Conservation (phyloP, 2,113 vertebrate genomes). For the Mobula birostris region DNA sequence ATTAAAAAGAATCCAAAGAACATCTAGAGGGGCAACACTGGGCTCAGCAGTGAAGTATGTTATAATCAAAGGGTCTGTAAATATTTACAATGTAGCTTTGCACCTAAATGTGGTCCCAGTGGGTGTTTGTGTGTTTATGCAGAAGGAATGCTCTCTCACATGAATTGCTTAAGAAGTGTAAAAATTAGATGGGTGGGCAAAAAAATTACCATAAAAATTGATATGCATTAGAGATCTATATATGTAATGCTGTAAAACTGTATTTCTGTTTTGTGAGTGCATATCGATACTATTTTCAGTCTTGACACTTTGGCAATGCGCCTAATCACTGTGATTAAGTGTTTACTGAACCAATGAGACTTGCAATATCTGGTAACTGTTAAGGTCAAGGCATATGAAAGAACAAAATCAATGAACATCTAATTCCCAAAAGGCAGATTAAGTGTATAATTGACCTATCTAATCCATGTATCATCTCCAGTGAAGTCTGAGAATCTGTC, state of each 20-base stretch:
- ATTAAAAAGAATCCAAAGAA: not conserved
- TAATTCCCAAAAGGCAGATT: slow-evolving; percentile 93
- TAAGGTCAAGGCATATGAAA: slow-evolving; percentile 86
- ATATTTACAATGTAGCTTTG: not conserved
- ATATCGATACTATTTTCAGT: not conserved
- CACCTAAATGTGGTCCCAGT: not conserved
- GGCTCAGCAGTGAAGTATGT: not conserved
- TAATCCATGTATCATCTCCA: slow-evolving; percentile 88
- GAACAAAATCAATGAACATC: slow-evolving; percentile 85
- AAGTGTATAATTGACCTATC: slow-evolving; percentile 98
- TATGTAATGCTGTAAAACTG: not conserved
- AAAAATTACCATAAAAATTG: not conserved
- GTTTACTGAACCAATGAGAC: slow-evolving; percentile 71
- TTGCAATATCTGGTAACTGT: slow-evolving; percentile 82
- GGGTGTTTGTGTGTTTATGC: not conserved
- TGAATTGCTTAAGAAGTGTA: not conserved
- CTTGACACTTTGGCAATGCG: slow-evolving; percentile 39
- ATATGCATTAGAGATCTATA: not conserved
- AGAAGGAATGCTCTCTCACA: not conserved
- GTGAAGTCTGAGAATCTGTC: slow-evolving; percentile 57
- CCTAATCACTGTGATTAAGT: slow-evolving; percentile 59
- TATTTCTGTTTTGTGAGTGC: not conserved
- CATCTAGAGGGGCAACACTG: not conserved
- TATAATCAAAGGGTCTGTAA: too few relatives aligned
- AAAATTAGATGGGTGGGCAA: not conserved